These are phyloP conservation scores for Calephelis nemesis DNA, from an alignment of 1,140 invertebrate species.

Conservation along the genomic window DNA sequence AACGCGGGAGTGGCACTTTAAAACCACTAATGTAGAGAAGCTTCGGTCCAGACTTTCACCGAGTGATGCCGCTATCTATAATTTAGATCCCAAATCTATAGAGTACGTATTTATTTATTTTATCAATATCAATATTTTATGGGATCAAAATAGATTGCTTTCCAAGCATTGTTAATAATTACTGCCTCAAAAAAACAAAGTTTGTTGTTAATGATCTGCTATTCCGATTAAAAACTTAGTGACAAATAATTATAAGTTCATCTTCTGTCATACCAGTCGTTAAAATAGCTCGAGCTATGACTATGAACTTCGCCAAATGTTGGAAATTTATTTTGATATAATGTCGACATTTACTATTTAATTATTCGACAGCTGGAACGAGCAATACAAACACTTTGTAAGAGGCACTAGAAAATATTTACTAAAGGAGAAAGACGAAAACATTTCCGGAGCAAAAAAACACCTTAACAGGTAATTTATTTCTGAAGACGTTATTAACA, in stretches of 20 bases:
- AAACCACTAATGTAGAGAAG: slow-evolving; percentile 88
- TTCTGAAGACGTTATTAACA: no score
- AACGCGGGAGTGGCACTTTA: slow-evolving; percentile 92
- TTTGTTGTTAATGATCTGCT: no score
- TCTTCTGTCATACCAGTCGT: no score
- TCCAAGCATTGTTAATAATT: no score
- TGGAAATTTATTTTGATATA: no score
- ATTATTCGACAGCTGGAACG: slow-evolving; percentile 56
- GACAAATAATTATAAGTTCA: no score
- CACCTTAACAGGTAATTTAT: slow-evolving; percentile 51
- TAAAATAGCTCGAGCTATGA: no score
- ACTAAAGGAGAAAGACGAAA: slow-evolving; percentile 72
- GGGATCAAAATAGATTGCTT: no score
- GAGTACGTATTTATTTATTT: slow-evolving; percentile 45
- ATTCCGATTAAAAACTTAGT: no score
- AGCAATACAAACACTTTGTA: slow-evolving; percentile 66
- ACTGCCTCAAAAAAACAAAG: no score
- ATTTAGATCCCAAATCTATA: slow-evolving; percentile 77
- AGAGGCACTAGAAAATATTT: slow-evolving; percentile 71
- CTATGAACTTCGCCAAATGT: no score
- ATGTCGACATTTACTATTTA: not conserved
- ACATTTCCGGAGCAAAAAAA: slow-evolving; percentile 54
- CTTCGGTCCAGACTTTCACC: slow-evolving; percentile 80
- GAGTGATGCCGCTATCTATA: slow-evolving; percentile 79
- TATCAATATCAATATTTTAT: not conserved